Percentiles rank a stretch among this genome's conserved stretches.
These are phyloP conservation scores for Colius striatus DNA, from an alignment of 2,113 vertebrate species.

Conservation along the genomic window DNA sequence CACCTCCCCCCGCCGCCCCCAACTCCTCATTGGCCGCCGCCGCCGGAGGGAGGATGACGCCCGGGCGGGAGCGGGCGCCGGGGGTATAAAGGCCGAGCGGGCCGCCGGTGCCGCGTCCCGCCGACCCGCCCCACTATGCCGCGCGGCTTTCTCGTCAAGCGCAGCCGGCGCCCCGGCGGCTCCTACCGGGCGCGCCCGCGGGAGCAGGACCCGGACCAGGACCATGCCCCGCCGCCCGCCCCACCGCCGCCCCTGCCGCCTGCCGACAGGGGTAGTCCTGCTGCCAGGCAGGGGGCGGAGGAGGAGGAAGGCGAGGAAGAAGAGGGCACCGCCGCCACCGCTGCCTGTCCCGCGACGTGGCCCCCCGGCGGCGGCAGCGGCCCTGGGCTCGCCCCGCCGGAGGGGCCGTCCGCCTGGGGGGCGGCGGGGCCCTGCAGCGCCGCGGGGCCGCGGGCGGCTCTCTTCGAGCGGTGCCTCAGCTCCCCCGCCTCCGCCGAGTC, in stretches of 20 bases:
- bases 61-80: background rate
- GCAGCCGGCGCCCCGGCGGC: constrained; percentile 81
- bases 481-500: constrained; percentile 67
- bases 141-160: constrained; percentile 93
- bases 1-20: background rate
- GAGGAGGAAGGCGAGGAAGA: background rate
- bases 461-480: constrained; percentile 71
- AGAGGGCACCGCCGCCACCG: background rate
- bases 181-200: constrained; percentile 80
- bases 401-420: constrained; percentile 1
- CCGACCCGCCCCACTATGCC: constrained; percentile 79
- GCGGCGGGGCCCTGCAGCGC: background rate
- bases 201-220: background rate
- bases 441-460: constrained; percentile 63
- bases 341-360: constrained; percentile 22
- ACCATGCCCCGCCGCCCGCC: background rate
- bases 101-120: background rate
- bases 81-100: constrained; percentile 66
- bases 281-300: background rate
- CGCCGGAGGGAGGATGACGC: constrained; percentile 12
- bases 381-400: background rate
- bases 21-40: constrained; percentile 71
- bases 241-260: background rate
- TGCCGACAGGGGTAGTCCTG: background rate
- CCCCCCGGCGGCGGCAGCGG: background rate